phyloP scores from a whole-genome alignment of 2,888 invertebrate species.

The Schizotus pectinicornis region DNA sequence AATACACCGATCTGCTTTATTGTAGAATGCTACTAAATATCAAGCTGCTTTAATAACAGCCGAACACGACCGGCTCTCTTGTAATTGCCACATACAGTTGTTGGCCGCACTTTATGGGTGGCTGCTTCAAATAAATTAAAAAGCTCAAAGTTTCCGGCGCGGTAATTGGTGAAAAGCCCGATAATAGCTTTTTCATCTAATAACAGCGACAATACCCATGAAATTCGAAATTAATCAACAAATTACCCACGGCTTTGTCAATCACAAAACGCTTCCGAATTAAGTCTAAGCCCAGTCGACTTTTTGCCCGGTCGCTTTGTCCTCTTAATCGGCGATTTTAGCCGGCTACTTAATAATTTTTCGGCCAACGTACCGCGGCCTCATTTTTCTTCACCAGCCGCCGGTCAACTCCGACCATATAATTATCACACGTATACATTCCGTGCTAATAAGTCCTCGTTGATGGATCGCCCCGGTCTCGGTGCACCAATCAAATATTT shows the following conservation, averaged over 20 bases:
- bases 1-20: conserved; percentile 47
- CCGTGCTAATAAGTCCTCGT: conserved; percentile 50
- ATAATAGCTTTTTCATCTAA: no score
- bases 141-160: conserved; percentile 5
- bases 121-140: conserved; percentile 21
- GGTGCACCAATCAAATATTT: conserved; percentile 30
- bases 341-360: conserved; percentile 1
- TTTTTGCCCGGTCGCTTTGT: neutral
- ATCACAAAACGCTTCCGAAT: neutral
- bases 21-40: conserved; percentile 44
- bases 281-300: neutral
- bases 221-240: neutral
- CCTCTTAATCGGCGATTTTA: no score
- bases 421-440: conserved; percentile 51
- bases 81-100: conserved; percentile 41
- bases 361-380: conserved; percentile 26
- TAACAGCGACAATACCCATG: neutral
- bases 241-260: neutral
- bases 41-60: conserved; percentile 41
- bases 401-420: conserved; percentile 41
- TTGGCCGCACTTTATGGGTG: conserved; percentile 33
- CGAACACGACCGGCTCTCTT: conserved; percentile 37
- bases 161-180: conserved; percentile 5
- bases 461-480: conserved; percentile 42
- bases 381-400: conserved; percentile 46